These are phyloP conservation scores for Brachyopa scutellaris DNA, from an alignment of 2,888 invertebrate genomes.

Conservation along the genomic window DNA sequence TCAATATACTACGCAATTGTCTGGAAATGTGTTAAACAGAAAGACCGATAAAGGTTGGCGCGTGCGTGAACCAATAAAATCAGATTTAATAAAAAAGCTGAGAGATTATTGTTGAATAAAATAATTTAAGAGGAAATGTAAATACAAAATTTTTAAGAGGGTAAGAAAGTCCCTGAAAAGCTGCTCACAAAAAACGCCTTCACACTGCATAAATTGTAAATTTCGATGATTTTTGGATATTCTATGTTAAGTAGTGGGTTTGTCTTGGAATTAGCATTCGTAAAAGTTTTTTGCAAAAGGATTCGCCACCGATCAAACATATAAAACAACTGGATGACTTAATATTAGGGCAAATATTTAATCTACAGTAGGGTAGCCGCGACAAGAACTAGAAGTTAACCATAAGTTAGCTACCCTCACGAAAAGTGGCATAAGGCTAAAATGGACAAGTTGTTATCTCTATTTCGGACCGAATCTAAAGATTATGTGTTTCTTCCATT, in stretches of 20 bases:
- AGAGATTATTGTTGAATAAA: conserved; percentile 2
- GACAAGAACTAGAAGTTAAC: too few relatives aligned
- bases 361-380: too few relatives aligned
- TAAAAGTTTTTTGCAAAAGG: background rate
- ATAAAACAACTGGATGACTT: too few relatives aligned
- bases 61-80: conserved; percentile 26
- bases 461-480: too few relatives aligned
- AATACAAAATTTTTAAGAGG: background rate
- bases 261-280: conserved; percentile 3
- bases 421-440: too few relatives aligned
- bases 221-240: background rate
- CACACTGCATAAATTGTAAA: conserved; percentile 24
- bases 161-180: background rate
- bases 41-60: background rate
- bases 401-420: too few relatives aligned
- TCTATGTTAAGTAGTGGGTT: background rate
- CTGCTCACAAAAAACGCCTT: background rate
- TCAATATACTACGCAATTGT: conserved; percentile 11
- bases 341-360: too few relatives aligned
- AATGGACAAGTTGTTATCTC: too few relatives aligned
- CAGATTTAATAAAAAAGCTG: conserved; percentile 6
- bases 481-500: too few relatives aligned
- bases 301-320: too few relatives aligned
- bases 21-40: conserved; percentile 27
- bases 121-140: conserved; percentile 5